phyloP scores from a whole-genome alignment of 2,797 vertebrate species.

The Allobates femoralis region DNA sequence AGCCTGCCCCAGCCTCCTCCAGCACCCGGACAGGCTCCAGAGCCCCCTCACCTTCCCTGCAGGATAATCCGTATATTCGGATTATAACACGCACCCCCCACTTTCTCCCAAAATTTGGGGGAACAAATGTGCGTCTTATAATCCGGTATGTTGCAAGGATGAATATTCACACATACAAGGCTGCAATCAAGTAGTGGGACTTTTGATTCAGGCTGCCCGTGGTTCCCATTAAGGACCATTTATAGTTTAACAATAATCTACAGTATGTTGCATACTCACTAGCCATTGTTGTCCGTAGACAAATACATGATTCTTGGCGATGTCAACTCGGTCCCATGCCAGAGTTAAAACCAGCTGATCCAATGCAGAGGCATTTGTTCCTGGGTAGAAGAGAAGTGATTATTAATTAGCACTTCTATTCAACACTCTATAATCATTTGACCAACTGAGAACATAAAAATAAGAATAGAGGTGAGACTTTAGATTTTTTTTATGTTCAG shows the following conservation, averaged over 20 bases:
- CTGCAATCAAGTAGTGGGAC: neutral
- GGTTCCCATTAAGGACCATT: no score
- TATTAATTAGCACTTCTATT: neutral
- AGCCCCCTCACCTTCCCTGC: no score
- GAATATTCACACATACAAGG: no score
- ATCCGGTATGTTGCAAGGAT: no score
- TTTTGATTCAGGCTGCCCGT: no score
- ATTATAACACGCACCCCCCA: no score
- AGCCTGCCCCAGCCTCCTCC: no score
- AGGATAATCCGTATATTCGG: no score
- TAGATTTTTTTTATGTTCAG: no score
- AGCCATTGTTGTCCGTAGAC: slow-evolving; percentile 97
- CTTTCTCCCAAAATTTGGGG: no score
- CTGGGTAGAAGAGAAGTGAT: slow-evolving; percentile 72
- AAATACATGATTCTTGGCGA: slow-evolving; percentile 99
- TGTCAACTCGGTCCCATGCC: slow-evolving; percentile 98
- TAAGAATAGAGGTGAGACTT: neutral
- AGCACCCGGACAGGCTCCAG: no score
- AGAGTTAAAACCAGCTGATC: slow-evolving; percentile 97
- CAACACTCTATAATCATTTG: neutral
- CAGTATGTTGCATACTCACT: slow-evolving; percentile 76
- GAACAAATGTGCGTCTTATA: no score
- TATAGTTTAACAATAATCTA: neutral
- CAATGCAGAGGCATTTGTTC: slow-evolving; percentile 93
- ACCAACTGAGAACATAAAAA: neutral